Evolutionary conservation across 2,797 vertebrate species (phyloP), one percentile per base, ranked within the genome.

Genomic region (Propithecus deckenii): DNA sequence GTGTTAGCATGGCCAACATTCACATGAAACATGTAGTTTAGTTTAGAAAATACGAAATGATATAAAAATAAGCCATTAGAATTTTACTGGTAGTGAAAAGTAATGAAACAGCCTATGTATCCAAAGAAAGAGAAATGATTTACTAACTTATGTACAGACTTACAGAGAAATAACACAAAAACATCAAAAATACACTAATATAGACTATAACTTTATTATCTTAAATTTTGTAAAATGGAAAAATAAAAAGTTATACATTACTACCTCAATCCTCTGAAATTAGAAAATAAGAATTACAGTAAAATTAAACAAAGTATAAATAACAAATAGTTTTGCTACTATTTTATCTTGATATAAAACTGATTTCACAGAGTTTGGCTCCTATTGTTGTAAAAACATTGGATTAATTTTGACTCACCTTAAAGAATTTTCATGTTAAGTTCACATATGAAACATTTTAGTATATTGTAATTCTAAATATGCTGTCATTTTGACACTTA

Each of bases 401-500:
- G 32, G 87, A 84, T 83, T 72, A 67, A 86, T 79, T 89, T 69
- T 83, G 14, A 94, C 22, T 72, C 41, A 67, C 9, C 11, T 15
- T 59, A 18, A 79, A 95, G 23, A 89, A 72, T 67, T 74, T 80
- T 22, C 7, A 12, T 69, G 8, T 50, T n/a, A 85, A 87, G 48
- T 30, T 3, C 7, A 80, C 20, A 18, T 17, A 67, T 22, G 17
- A 93, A 72, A 46, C 35, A 72, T 67, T 52, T 90, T 91, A 46
- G 57, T 72, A 75, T 71, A 38, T 18, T 78, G 72, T 78, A 61
- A 81, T 87, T 93, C n/a, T 94, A 90, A 89, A 69, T 85, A 74
- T n/a, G 22, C 18, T 91, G 0, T 94, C 67, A n/a, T 43, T 81
- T 72, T 75, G 32, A 9, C 6, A 75, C 32, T 8, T 57, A 61